These are phyloP conservation scores for Synergus japonicus DNA, from an alignment of 2,888 invertebrate genomes.

Conservation along the genomic window DNA sequence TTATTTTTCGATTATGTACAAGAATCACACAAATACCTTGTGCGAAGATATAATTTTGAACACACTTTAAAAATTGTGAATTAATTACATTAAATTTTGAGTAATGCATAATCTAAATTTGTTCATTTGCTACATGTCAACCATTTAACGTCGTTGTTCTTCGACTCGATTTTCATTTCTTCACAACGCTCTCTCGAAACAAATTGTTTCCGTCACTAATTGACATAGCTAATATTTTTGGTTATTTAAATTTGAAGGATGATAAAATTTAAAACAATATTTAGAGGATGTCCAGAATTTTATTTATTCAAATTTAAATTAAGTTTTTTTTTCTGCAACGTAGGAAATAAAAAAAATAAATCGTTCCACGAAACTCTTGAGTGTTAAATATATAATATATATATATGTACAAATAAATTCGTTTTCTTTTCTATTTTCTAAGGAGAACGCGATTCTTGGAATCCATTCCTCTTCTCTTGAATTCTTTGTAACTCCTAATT, in stretches of 20 bases:
- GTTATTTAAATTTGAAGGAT: background rate
- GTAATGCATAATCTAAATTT: conserved; percentile 60
- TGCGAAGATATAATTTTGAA: background rate
- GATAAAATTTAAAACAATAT: background rate
- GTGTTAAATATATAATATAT: background rate
- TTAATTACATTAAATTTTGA: conserved; percentile 56
- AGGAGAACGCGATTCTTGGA: background rate
- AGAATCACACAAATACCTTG: background rate
- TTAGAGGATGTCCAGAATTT: conserved; percentile 6
- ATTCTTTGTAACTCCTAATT: background rate
- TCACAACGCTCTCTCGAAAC: background rate
- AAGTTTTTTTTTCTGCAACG: background rate
- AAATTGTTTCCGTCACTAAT: background rate
- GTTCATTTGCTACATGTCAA: conserved; percentile 49
- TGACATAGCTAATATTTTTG: background rate
- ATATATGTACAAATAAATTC: conserved; percentile 11
- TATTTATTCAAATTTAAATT: conserved; percentile 26
- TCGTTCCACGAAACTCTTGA: background rate
- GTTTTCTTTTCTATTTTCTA: background rate
- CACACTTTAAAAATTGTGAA: conserved; percentile 40
- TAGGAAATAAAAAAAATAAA: conserved; percentile 21
- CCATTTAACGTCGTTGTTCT: conserved; percentile 5
- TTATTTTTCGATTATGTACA: background rate
- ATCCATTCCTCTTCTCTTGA: background rate
- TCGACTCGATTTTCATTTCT: conserved; percentile 55